Evolutionary conservation across 1,140 invertebrate species (phyloP), one percentile per base, ranked within the genome.

Genomic region (Cydia amplana): DNA sequence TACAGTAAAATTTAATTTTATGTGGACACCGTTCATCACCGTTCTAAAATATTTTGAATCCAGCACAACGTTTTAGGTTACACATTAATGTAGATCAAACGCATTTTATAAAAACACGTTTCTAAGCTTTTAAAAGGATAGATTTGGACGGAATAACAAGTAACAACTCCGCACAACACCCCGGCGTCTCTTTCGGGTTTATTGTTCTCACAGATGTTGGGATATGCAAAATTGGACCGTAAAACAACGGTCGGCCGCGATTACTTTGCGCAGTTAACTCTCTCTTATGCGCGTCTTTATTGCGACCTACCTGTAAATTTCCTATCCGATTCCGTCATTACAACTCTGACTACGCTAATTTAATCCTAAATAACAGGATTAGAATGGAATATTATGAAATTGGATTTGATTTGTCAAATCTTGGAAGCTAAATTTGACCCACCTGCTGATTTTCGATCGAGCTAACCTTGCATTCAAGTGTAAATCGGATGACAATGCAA

Each of bases 191-290:
- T 85, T 85, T 82, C 78, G 78, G 80, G 83, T 89, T 90, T 89
- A 89, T 87, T 86, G 83, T 85, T 80, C 80, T 73, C 86, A 84
- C 88, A 89, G 88, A 85, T 88, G 88, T 87, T 77, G 84, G 83
- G 81, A 84, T 87, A 89, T 88, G 86, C 86, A 89, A 90, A 90
- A 81, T 85, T 80, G 72, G 80, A 79, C 75, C 86, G 79, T 89
- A 90, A 89, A 90, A 83, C 83, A 82, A 80, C 83, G 78, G 81
- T 81, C 80, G 77, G 78, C 85, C 79, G 81, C 86, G 82, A 84
- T 90, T 88, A 88, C 87, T 82, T 83, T 77, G 64, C 79, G 80
- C 85, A 83, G 83, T 87, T 84, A 87, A 88, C 84, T 87, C 85
- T 81, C 87, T 85, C 84, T 89, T 85, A 85, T 82, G 77, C 80